These are phyloP conservation scores for Natator depressus DNA, from an alignment of 2,113 vertebrate species.

Conservation along the genomic window DNA sequence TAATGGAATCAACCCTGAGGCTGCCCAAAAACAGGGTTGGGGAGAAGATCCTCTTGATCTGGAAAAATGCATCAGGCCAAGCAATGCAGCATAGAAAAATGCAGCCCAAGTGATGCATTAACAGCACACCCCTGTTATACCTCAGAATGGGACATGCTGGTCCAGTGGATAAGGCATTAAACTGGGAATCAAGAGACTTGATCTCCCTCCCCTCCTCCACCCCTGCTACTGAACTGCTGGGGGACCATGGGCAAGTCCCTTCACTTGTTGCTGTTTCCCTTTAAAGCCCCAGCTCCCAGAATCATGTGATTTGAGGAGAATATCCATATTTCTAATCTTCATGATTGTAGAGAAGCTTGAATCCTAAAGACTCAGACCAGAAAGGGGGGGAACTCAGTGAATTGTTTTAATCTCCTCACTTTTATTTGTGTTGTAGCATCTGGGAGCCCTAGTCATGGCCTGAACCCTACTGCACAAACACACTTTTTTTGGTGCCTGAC, in stretches of 20 bases:
- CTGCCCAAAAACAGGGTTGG: not conserved
- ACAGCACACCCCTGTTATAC: not conserved
- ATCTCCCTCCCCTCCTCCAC: not conserved
- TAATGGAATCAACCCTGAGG: not conserved
- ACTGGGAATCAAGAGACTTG: not conserved
- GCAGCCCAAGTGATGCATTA: not conserved
- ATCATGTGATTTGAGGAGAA: not conserved
- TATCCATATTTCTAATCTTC: not conserved
- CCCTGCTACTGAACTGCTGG: not conserved
- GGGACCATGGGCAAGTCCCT: not conserved
- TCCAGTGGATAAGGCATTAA: not conserved
- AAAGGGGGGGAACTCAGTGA: not conserved
- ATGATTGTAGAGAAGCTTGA: not conserved
- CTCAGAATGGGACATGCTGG: not conserved
- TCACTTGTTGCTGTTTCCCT: not conserved
- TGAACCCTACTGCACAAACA: not conserved
- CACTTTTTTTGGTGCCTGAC: no score
- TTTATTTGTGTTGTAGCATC: not conserved
- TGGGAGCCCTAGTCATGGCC: not conserved
- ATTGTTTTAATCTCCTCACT: not conserved
- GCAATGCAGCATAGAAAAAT: no score
- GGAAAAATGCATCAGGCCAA: not conserved
- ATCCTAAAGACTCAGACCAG: not conserved
- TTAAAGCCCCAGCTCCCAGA: not conserved
- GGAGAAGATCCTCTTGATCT: not conserved